These are phyloP conservation scores for Pachycephala philippinensis DNA, from an alignment of 2,113 vertebrate genomes.

Conservation along the genomic window DNA sequence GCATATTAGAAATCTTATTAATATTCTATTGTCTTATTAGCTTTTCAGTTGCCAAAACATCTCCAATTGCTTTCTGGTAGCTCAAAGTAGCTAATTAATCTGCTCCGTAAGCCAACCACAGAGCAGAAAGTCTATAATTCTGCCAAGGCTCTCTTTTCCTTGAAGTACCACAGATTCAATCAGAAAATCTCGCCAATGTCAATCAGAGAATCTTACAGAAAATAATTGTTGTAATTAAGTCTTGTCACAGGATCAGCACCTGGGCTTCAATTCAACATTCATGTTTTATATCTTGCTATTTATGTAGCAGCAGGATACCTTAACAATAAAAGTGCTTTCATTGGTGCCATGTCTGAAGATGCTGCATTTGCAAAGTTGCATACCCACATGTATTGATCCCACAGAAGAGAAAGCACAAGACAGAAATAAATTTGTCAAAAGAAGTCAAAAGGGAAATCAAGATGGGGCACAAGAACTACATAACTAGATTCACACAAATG, in stretches of 20 bases:
- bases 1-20: neutral
- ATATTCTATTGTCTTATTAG: conserved; percentile 8
- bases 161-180: neutral
- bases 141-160: neutral
- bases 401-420: neutral
- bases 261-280: neutral
- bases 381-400: neutral
- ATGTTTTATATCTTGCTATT: neutral
- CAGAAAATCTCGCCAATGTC: neutral
- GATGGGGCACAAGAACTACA: neutral
- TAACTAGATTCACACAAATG: neutral
- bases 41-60: neutral
- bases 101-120: neutral
- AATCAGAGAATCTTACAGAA: neutral
- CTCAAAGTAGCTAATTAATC: conserved; percentile 2
- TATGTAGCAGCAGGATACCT: neutral
- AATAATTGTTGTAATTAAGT: neutral
- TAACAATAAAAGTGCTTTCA: neutral
- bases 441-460: neutral
- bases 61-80: neutral
- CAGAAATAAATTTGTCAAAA: neutral
- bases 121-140: neutral
- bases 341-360: neutral
- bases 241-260: neutral
- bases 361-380: neutral